Conservation (phyloP, 2,888 invertebrate genomes). For the Iphiclides podalirius region DNA sequence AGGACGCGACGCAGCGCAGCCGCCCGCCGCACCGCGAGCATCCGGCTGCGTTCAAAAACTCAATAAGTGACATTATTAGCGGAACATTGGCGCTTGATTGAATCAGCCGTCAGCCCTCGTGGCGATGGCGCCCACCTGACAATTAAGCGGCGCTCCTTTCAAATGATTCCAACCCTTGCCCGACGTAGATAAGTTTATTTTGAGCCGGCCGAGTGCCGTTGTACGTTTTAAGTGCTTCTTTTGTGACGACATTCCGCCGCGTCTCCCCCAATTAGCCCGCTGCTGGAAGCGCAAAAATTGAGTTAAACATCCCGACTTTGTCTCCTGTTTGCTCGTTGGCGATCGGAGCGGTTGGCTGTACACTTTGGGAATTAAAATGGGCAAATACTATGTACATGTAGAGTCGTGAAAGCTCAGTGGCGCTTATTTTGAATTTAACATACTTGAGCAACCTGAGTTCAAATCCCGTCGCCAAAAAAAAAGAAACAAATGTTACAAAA, state of each 20-base stretch:
- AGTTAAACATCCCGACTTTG: slow-evolving; percentile 76
- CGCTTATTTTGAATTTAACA: no score
- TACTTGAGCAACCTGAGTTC: no score
- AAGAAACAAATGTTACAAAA: no score
- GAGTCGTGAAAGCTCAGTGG: no score
- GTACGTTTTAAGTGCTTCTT: slow-evolving; percentile 76
- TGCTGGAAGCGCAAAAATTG: slow-evolving; percentile 76
- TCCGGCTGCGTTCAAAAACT: slow-evolving; percentile 60
- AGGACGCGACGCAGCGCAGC: neutral
- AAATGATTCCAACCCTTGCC: slow-evolving; percentile 77
- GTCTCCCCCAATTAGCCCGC: slow-evolving; percentile 71
- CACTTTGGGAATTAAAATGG: slow-evolving; percentile 64
- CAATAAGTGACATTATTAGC: slow-evolving; percentile 67
- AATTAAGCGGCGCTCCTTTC: slow-evolving; percentile 63
- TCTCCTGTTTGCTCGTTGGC: slow-evolving; percentile 70
- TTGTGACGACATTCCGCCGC: slow-evolving; percentile 73
- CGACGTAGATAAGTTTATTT: slow-evolving; percentile 77
- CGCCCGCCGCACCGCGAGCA: slow-evolving; percentile 26
- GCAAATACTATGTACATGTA: no score
- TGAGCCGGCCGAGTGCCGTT: slow-evolving; percentile 70
- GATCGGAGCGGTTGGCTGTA: slow-evolving; percentile 59
- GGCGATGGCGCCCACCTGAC: slow-evolving; percentile 60
- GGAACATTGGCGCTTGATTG: slow-evolving; percentile 66
- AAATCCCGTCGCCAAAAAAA: no score
- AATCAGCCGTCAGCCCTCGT: slow-evolving; percentile 62